phyloP scores from a whole-genome alignment of 2,888 invertebrate genomes.

The Leptinotarsa tumamoca region DNA sequence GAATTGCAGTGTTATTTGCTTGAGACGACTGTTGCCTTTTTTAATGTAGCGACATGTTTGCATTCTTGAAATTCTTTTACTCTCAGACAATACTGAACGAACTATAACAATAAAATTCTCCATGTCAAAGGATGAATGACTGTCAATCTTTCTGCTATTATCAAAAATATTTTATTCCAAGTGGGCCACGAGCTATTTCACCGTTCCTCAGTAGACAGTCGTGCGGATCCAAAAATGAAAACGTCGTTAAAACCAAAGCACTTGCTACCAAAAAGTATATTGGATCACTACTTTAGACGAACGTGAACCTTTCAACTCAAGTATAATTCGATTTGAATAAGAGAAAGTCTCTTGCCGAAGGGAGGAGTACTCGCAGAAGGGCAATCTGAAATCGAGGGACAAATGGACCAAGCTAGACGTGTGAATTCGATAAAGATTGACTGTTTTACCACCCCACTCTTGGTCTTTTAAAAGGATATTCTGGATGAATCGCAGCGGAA shows the following conservation, averaged over 20 bases:
- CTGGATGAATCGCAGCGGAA: constrained; percentile 29
- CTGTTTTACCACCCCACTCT: constrained; percentile 58
- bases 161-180: too few relatives aligned
- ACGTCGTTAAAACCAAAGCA: constrained; percentile 42
- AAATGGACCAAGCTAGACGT: constrained; percentile 63
- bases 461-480: constrained; percentile 42
- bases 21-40: too few relatives aligned
- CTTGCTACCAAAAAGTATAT: constrained; percentile 18
- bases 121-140: too few relatives aligned
- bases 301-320: constrained; percentile 62
- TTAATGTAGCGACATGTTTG: too few relatives aligned
- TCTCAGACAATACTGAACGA: too few relatives aligned
- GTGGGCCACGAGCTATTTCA: too few relatives aligned
- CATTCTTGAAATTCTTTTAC: too few relatives aligned
- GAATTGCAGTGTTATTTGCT: too few relatives aligned
- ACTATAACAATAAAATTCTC: too few relatives aligned
- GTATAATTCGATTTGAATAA: constrained; percentile 68
- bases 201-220: neutral
- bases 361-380: constrained; percentile 53
- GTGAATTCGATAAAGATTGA: constrained; percentile 65
- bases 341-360: constrained; percentile 63
- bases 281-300: constrained; percentile 43
- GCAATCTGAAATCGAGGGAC: constrained; percentile 61
- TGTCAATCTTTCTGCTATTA: too few relatives aligned
- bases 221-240: constrained; percentile 19